Base-by-base conservation (phyloP, 92 coral and sea anemone species). In the Ricordea florida region DNA sequence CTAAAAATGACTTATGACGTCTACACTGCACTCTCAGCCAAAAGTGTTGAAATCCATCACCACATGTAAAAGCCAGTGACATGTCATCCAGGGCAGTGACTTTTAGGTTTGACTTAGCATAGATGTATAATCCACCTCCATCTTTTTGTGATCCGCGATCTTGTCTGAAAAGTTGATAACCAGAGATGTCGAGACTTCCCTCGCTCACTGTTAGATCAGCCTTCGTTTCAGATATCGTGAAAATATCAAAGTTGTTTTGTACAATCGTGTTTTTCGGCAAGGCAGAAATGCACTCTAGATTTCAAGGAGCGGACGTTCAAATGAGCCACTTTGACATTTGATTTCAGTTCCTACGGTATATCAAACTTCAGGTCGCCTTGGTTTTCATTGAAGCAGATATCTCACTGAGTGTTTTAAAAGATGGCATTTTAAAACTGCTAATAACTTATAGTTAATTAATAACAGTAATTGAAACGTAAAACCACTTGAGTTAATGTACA, bases 41-140 rank as follows among this genome's bases (percentile, higher is more conserved):
- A 37, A 57, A 27, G 25, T 33, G 66, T 59, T 59, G 47, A 30
- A 60, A 60, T 14, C 24, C 24, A 20, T 60, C 15, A 11, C 41
- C 44, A 0, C 46, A 60, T 26, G n/a, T 36, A 13, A 36, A 6
- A 36, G 46, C 17, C 15, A 35, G 29, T 9, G 21, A 64, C 23
- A 59, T 14, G 34, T 59, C 40, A 51, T 28, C 50, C 25, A 21
- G 23, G 51, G 42, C 2, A 7, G 72, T 38, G 10, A 33, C 37
- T 64, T 64, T 64, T 16, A 21, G 30, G 29, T 51, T 21, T 9
- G 29, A 29, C 29, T 41, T 62, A 40, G 26, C 16, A 46, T 62
- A 62, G 0, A 62, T 62, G 32, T 48, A 62, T 18, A 40, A n/a
- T 17, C 70, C 53, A 20, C 70, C 70, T 18, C 70, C 70, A 40